phyloP scores from a whole-genome alignment of 2,888 invertebrate genomes.

The Caenorhabditis zanzibari region DNA sequence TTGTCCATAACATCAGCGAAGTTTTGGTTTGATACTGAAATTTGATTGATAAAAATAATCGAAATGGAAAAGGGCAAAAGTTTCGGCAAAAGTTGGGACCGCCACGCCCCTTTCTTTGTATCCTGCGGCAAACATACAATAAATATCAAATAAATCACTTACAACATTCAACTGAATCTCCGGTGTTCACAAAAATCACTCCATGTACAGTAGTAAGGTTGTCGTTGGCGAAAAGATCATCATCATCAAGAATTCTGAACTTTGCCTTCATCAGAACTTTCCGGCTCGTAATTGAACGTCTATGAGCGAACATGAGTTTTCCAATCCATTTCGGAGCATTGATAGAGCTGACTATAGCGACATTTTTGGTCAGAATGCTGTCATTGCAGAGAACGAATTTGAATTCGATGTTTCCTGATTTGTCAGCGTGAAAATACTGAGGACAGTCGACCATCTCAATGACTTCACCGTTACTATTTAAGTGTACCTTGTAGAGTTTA shows the following conservation, averaged over 20 bases:
- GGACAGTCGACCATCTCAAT: slow-evolving; percentile 24
- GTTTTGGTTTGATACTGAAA: slow-evolving; percentile 21
- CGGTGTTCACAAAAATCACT: slow-evolving; percentile 22
- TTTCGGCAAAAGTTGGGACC: too few species aligned
- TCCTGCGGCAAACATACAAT: too few species aligned
- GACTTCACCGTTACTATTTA: background rate
- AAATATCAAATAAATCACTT: background rate
- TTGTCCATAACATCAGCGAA: background rate
- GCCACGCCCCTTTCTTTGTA: too few species aligned
- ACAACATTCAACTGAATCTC: slow-evolving; percentile 5
- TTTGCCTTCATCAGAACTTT: background rate
- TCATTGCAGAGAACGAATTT: slow-evolving; percentile 12
- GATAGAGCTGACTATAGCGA: slow-evolving; percentile 16
- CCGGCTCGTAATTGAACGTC: slow-evolving; percentile 1
- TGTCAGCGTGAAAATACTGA: slow-evolving; percentile 13
- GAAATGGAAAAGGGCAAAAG: too few species aligned
- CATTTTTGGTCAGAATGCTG: slow-evolving; percentile 16
- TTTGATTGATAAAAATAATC: too few species aligned
- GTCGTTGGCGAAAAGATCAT: slow-evolving; percentile 9
- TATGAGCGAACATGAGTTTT: slow-evolving; percentile 35
- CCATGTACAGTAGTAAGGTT: background rate
- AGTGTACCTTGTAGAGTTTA: background rate
- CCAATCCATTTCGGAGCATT: slow-evolving; percentile 28
- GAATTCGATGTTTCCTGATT: slow-evolving; percentile 24
- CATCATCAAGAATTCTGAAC: slow-evolving; percentile 30